These are phyloP conservation scores for Erpobdella octoculata DNA, from an alignment of 2,888 invertebrate species.

Conservation along the genomic window DNA sequence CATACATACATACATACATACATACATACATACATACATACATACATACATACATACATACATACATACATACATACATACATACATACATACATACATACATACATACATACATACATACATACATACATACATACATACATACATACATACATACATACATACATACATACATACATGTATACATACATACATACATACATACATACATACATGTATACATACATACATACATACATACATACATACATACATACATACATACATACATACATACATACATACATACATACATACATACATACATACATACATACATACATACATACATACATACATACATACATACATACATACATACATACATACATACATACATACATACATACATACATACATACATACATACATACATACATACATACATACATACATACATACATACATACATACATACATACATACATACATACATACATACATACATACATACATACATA, in stretches of 20 bases:
- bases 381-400: no score
- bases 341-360: no score
- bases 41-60: background rate
- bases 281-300: no score
- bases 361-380: no score
- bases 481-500: no score
- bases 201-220: conserved; percentile 1
- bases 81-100: background rate
- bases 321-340: no score
- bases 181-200: background rate
- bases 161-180: background rate
- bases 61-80: background rate
- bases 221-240: background rate
- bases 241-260: background rate
- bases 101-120: background rate
- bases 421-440: no score
- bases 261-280: no score
- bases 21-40: background rate
- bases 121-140: background rate
- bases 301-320: no score
- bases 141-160: background rate
- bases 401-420: no score
- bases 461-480: no score
- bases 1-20: background rate
- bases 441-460: no score